Conservation (phyloP, 2,797 vertebrate species). For the Sandelia bainsii region DNA sequence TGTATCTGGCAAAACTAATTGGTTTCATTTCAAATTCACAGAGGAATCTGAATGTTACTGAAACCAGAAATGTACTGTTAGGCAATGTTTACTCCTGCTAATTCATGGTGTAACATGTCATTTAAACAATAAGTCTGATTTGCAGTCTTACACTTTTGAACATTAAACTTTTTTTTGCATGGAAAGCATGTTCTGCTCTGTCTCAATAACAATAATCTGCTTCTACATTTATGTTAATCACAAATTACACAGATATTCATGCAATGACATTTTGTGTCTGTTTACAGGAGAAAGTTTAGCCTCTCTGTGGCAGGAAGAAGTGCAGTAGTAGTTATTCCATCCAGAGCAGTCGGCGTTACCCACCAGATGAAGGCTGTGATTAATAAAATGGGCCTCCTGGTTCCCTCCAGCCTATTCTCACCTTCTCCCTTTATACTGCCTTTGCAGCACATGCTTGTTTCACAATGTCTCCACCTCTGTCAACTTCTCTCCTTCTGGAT, state of each 20-base stretch:
- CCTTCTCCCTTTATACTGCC: slow-evolving; percentile 63
- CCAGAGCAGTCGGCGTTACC: slow-evolving; percentile 65
- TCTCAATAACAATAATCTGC: slow-evolving; percentile 25
- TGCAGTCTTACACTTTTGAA: background rate
- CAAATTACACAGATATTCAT: slow-evolving; percentile 14
- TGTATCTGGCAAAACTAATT: slow-evolving; percentile 16
- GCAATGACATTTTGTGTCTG: background rate
- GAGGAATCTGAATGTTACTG: slow-evolving; percentile 29
- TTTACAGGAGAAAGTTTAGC: slow-evolving; percentile 26
- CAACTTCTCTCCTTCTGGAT: slow-evolving; percentile 48
- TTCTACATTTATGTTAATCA: slow-evolving; percentile 11
- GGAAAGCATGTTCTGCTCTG: no score
- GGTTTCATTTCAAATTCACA: slow-evolving; percentile 34
- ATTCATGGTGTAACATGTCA: no score
- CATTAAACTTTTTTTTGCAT: background rate
- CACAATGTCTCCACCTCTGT: slow-evolving; percentile 47
- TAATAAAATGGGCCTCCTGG: slow-evolving; percentile 82
- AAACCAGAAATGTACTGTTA: slow-evolving; percentile 19
- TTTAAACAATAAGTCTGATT: no score
- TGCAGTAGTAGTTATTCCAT: slow-evolving; percentile 60
- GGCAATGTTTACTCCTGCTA: background rate
- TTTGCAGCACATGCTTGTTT: slow-evolving; percentile 58
- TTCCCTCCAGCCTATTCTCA: slow-evolving; percentile 74
- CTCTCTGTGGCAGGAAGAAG: slow-evolving; percentile 33
- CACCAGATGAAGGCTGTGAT: slow-evolving; percentile 83